Base-by-base conservation (phyloP, 2,113 vertebrate species). In the Otocyon megalotis region DNA sequence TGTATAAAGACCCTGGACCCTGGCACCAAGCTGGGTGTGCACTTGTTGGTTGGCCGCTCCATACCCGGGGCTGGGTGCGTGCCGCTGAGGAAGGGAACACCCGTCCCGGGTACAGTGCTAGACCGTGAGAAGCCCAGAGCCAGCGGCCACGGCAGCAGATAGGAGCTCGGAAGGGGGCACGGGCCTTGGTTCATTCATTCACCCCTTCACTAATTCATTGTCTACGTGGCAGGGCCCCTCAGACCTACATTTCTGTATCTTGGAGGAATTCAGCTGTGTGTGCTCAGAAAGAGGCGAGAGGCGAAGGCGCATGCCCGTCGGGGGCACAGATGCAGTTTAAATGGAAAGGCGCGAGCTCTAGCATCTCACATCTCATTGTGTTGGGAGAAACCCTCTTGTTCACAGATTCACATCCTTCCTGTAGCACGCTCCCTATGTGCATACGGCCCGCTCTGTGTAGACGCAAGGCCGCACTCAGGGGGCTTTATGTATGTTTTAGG, bases 391-490 rank as follows among this genome's bases (percentile, higher is more conserved):
- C 63, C 10, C 14, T 54, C 12, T 30, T 0, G 63, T 43, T 69
- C n/a, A 11, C 37, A 43, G 5, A 13, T 14, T 13, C 53, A 16
- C 8, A 16, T 30, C 4, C 16, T 12, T 32, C 43, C 28, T 9
- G 3, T 4, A 5, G 16, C 8, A 1, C 8, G 15, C 15, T n/a
- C 22, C 58, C 22, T 6, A 20, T 10, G 3, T 14, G 3, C 22
- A 20, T 4, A 3, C 10, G 53, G 6, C 1, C 12, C 32, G 1
- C 17, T 54, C 15, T 24, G 43, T 19, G 20, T 37, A 9, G 16
- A 50, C 6, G 0, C 22, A 10, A 26, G 37, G 8, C 30, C 13
- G 8, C 30, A 5, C 11, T 5, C 2, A 15, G 1, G 37, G 43
- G 37, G 54, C 32, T 85, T 1, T 2, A 8, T 5, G 53, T n/a